phyloP scores from a whole-genome alignment of 2,797 vertebrate genomes.

The Percopsis omiscomaycus region DNA sequence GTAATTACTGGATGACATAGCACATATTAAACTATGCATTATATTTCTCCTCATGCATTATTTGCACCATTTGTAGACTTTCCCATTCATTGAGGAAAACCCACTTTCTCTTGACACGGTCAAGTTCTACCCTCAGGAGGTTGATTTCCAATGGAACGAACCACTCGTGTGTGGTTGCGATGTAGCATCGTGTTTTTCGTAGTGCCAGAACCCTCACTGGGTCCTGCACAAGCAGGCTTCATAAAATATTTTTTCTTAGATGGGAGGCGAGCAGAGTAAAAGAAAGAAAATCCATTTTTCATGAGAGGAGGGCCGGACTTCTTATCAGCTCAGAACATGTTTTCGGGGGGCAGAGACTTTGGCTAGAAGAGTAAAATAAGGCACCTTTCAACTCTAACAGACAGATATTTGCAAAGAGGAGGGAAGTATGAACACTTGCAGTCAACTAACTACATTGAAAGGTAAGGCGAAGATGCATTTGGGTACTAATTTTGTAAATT shows the following conservation, averaged over 20 bases:
- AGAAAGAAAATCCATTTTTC: conserved; percentile 59
- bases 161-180: conserved; percentile 15
- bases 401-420: conserved; percentile 28
- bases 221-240: conserved; percentile 28
- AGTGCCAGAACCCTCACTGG: conserved; percentile 13
- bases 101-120: conserved; percentile 26
- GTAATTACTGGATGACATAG: conserved; percentile 66
- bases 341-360: conserved; percentile 53
- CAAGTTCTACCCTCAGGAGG: conserved; percentile 52
- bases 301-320: conserved; percentile 39
- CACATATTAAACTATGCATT: conserved; percentile 80
- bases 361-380: conserved; percentile 59
- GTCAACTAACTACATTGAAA: conserved; percentile 41
- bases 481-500: conserved; percentile 15
- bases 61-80: conserved; percentile 66
- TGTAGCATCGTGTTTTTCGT: conserved; percentile 47
- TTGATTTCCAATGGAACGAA: conserved; percentile 26
- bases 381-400: conserved; percentile 34
- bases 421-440: conserved; percentile 38
- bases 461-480: conserved; percentile 25
- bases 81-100: conserved; percentile 47
- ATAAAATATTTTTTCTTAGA: conserved; percentile 42
- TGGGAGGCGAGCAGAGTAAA: conserved; percentile 37
- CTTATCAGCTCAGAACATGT: conserved; percentile 71
- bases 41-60: conserved; percentile 58